Percentiles rank a stretch among this genome's conserved stretches.
Evolutionary conservation across 1,140 invertebrate species (phyloP).

Genomic region (Aphidius gifuensis): DNA sequence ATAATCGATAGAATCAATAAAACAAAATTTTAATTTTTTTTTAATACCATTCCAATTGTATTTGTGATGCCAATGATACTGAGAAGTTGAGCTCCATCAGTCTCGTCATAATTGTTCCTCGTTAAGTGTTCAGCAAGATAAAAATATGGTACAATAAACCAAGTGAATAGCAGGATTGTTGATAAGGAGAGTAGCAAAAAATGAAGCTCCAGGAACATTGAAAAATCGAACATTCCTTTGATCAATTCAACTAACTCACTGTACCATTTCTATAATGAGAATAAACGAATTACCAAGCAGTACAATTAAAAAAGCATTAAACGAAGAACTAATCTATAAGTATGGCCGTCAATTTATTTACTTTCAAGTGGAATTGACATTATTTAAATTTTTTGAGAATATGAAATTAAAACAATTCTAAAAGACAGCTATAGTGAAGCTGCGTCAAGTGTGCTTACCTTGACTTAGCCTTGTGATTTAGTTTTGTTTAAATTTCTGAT

Average conservation of each 20-base stretch:
- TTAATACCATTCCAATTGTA: slow-evolving; percentile 79
- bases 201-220: slow-evolving; percentile 75
- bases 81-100: slow-evolving; percentile 72
- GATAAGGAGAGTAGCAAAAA: slow-evolving; percentile 79
- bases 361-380: no score
- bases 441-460: no score
- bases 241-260: slow-evolving; percentile 68
- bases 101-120: slow-evolving; percentile 62
- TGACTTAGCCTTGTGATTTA: no score
- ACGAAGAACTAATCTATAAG: no score
- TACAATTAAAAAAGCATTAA: no score
- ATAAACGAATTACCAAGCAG: no score
- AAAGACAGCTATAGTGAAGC: no score
- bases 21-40: slow-evolving; percentile 14
- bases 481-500: no score
- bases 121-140: slow-evolving; percentile 75
- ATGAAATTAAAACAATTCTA: no score
- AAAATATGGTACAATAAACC: slow-evolving; percentile 89
- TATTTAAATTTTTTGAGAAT: no score
- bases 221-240: slow-evolving; percentile 73
- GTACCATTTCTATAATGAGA: slow-evolving; percentile 69
- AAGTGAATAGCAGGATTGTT: slow-evolving; percentile 82
- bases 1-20: slow-evolving; percentile 17
- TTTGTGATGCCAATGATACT: slow-evolving; percentile 83
- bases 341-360: no score